A percentile compares a stretch with the other conserved stretches of the same genome.
These are phyloP conservation scores for Morpho deidamia DNA, from an alignment of 2,888 invertebrate species.

Conservation along the genomic window DNA sequence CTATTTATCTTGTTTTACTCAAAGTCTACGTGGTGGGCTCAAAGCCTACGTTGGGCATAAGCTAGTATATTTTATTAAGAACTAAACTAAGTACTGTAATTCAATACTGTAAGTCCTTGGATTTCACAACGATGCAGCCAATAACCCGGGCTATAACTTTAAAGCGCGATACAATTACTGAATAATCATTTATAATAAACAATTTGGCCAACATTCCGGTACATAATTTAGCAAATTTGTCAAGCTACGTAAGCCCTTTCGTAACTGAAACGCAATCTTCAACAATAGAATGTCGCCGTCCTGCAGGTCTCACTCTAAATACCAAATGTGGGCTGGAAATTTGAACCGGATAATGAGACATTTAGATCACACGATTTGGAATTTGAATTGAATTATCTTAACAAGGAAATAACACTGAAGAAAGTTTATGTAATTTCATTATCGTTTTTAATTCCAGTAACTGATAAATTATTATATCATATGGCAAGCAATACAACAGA, in stretches of 20 bases:
- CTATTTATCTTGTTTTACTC: too few relatives aligned
- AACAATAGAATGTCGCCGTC: constrained; percentile 35
- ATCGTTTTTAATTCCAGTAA: neutral
- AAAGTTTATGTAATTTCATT: constrained; percentile 8
- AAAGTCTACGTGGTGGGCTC: too few relatives aligned
- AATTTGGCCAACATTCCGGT: constrained; percentile 16
- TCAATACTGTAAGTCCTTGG: neutral
- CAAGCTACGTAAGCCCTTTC: constrained; percentile 26
- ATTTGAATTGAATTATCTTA: constrained; percentile 8
- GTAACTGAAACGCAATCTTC: constrained; percentile 30
- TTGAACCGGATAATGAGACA: constrained; percentile 21
- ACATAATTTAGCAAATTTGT: constrained; percentile 29
- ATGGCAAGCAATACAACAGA: too few relatives aligned
- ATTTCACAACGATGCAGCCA: constrained; percentile 4
- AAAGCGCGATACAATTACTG: constrained; percentile 6
- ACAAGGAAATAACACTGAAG: constrained; percentile 7
- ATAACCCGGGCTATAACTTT: neutral
- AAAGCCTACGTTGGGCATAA: too few relatives aligned
- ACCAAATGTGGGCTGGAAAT: constrained; percentile 39
- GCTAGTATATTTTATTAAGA: neutral
- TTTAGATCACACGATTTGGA: constrained; percentile 12
- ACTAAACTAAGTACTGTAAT: neutral
- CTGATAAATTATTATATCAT: neutral
- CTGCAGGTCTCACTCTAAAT: constrained; percentile 34
- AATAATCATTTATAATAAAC: constrained; percentile 15